A percentile compares a stretch with the other conserved stretches of the same genome.
phyloP scores from a whole-genome alignment of 2,797 vertebrate genomes.

The Amazona finschi region DNA sequence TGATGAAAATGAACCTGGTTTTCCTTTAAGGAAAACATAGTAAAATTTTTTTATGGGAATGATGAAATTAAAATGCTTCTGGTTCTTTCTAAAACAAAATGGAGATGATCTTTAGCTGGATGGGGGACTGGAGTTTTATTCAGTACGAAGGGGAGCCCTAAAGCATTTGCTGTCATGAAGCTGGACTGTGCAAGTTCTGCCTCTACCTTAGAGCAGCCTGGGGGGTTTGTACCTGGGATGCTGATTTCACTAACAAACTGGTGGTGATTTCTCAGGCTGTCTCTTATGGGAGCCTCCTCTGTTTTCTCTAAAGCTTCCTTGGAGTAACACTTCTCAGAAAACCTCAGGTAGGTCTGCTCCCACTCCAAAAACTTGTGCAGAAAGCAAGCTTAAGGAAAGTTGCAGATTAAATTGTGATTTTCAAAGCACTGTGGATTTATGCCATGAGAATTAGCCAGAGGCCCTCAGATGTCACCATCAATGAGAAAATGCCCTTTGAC shows the following conservation, averaged over 20 bases:
- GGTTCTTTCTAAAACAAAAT: background rate
- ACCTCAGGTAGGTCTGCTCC: background rate
- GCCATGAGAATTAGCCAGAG: background rate
- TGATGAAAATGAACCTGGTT: background rate
- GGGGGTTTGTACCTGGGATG: fast-evolving
- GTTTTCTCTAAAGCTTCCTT: background rate
- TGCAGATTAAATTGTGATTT: background rate
- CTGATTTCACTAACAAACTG: background rate
- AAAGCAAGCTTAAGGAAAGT: fast-evolving
- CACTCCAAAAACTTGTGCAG: background rate
- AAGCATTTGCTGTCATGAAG: fast-evolving
- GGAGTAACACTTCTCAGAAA: background rate
- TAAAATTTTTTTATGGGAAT: background rate
- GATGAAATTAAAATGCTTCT: background rate
- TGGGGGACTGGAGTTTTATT: background rate
- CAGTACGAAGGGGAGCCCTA: background rate
- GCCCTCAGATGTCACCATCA: background rate
- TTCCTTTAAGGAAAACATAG: background rate
- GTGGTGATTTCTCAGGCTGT: background rate
- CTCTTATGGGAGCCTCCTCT: background rate
- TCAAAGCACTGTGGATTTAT: background rate
- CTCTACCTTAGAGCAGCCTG: background rate
- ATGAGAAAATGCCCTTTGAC: background rate
- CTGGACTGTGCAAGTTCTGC: background rate
- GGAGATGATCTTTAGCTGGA: background rate